Evolutionary conservation across 2,797 vertebrate genomes (phyloP), one percentile per base, ranked within the genome.

Genomic region (Tangara arthus): DNA sequence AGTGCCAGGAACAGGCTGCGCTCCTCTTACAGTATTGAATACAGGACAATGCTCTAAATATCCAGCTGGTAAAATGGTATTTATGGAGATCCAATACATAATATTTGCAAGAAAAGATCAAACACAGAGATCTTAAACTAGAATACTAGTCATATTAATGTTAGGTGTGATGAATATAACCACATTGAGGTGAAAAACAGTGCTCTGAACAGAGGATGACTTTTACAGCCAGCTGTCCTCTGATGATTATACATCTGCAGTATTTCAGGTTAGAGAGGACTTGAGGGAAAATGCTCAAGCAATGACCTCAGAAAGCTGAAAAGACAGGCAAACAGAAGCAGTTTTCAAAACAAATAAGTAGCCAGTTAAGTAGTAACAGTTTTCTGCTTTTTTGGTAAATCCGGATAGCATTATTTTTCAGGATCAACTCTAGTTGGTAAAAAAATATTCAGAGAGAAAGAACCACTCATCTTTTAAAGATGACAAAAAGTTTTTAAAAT

Each of bases 11-110:
- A 53, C 0, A 94, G 47, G 7, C 47, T 69, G 30, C 9, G 12
- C 18, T 46, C 12, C 73, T 80, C 60, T 16, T 32, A 49, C 20
- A 76, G 0, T 10, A 80, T 2, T 0, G 0, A 82, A 85, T 12
- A 8, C 39, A 87, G 35, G 26, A 55, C 49, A 52, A 11, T 2
- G 8, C 22, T 80, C 59, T 56, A 64, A 71, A 70, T 18, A 91
- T 35, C 21, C 55, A 60, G 6, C 11, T 8, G 17, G 21, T 46
- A 42, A 78, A 81, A 55, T 5, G 6, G 6, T 19, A 63, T 17
- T 53, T 41, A 28, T 12, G 57, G 55, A 65, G 35, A 91, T 11
- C 26, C 37, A 87, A 15, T 20, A 27, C 30, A 39, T 11, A 35
- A 30, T 30, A 34, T 49, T 57, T 46, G 28, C n/a, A 87, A n/a